Evolutionary conservation across 2,888 invertebrate species (phyloP), one percentile per base, ranked within the genome.

Genomic region (Eupithecia subumbrata): DNA sequence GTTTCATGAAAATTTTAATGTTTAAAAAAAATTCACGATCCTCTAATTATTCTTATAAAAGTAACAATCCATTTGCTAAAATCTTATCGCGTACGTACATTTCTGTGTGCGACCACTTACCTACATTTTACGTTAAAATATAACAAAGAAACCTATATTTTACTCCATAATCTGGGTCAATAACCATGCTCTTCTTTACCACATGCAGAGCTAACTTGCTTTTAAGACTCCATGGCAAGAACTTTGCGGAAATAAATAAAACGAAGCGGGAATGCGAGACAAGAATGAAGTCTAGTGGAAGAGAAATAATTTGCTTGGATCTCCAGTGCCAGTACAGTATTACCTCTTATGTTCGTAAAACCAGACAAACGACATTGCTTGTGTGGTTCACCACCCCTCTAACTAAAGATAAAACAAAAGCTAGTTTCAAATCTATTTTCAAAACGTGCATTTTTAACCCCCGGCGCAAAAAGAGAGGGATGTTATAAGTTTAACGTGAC

Each of bases 201-300:
- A 40, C 14, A 3, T 68, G 16, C 68, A 14, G 43, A 66, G 67
- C 43, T 40, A 68, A 45, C 68, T 12, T 5, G 68, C 43, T 40
- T 68, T 68, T 25, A 43, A 40, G 18, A 69, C 67, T 77, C 71
- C 45, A 11, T 30, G 73, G 79, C 75, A 83, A 82, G 85, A 84
- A 88, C 84, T 85, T 84, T 81, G 83, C 81, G 84, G 84, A 88
- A 86, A 89, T 89, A 88, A 89, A 89, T 87, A 89, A 88, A 86
- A 82, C 79, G 82, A 78, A 82, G 80, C 80, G 83, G 76, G 82
- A 83, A 82, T 84, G 83, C 82, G 83, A 84, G 84, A 85, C 84
- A 82, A 81, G 85, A 85, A 87, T 84, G 85, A 80, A 83, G 82
- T 83, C 80, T 81, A 81, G 82, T 80, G 77, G 78, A 81, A 78